Conservation (phyloP, 2,888 invertebrate genomes). For the Deilephila porcellus region DNA sequence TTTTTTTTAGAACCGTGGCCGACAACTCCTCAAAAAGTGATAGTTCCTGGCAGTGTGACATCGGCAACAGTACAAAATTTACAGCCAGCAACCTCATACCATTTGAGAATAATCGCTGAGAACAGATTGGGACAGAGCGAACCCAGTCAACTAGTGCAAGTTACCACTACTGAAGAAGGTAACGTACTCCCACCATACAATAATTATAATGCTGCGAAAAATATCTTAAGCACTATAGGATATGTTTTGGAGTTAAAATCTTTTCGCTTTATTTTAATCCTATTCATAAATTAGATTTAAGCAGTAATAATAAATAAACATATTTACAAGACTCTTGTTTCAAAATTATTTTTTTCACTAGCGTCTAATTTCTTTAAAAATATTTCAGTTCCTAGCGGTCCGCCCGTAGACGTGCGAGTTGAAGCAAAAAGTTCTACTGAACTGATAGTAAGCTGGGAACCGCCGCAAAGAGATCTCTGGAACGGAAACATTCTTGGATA, state of each 20-base stretch:
- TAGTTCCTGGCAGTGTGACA: conserved; percentile 92
- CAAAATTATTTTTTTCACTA: no score
- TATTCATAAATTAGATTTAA: no score
- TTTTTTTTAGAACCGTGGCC: conserved; percentile 89
- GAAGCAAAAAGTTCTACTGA: conserved; percentile 94
- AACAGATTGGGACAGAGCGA: conserved; percentile 95
- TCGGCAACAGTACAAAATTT: conserved; percentile 92
- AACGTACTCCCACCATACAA: conserved; percentile 34
- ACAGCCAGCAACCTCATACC: conserved; percentile 94
- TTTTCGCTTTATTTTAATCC: no score
- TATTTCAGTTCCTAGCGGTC: conserved; percentile 89
- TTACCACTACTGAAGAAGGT: conserved; percentile 94
- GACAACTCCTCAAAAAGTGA: conserved; percentile 91
- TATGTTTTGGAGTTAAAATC: no score
- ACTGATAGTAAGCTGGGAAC: conserved; percentile 93
- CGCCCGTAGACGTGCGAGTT: conserved; percentile 91
- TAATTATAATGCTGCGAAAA: no score
- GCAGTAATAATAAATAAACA: no score
- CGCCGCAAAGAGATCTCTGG: conserved; percentile 93
- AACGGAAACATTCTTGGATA: conserved; percentile 95
- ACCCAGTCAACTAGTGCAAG: conserved; percentile 93
- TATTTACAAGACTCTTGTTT: no score
- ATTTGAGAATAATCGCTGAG: conserved; percentile 94
- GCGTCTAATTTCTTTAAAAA: background rate
- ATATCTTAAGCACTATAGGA: no score